Base-by-base conservation (phyloP, 2,888 invertebrate species). In the Stenurella melanura region DNA sequence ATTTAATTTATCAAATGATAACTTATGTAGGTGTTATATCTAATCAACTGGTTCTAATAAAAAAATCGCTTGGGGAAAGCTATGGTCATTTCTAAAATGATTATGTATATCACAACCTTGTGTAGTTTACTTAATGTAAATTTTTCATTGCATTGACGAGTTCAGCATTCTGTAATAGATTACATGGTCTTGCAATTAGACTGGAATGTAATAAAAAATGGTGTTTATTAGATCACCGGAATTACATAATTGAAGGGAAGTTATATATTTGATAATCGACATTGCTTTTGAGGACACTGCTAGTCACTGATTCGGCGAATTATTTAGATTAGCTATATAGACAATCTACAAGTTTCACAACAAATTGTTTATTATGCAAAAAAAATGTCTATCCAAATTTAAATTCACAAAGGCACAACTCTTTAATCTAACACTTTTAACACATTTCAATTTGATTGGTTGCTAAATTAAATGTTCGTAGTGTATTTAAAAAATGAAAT, bases 191-290 rank as follows among this genome's bases (percentile, higher is more conserved):
- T 50, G 42, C 7, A 42, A 42, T 50, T 50, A n/a, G n/a, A n/a
- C n/a, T 50, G n/a, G 50, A 50, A 50, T n/a, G 50, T 50, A 50
- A n/a, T n/a, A 50, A 50, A 50, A 50, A 50, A 50, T 42, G 15
- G 12, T 50, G 50, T n/a, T 50, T 50, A 50, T 50, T 50, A 50
- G 50, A 50, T 50, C 50, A 50, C n/a, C 50, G 1, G 0, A 4
- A 50, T 50, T 50, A 50, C 50, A 50, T n/a, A 50, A 50, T 21
- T 58, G 21, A 1, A 58, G 58, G 5, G 15, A 58, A 11, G 58
- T 10, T 21, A 19, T 58, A 10, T 58, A 57, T 57, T 21, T 58
- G n/a, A n/a, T 50, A 12, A 42, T 42, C 4, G 50, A 50, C n/a
- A 50, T 50, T 50, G 15, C n/a, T n/a, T 50, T 50, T 50, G 15